A percentile compares a stretch with the other conserved stretches of the same genome.
phyloP scores from a whole-genome alignment of 2,113 vertebrate genomes.

The Hylia prasina region DNA sequence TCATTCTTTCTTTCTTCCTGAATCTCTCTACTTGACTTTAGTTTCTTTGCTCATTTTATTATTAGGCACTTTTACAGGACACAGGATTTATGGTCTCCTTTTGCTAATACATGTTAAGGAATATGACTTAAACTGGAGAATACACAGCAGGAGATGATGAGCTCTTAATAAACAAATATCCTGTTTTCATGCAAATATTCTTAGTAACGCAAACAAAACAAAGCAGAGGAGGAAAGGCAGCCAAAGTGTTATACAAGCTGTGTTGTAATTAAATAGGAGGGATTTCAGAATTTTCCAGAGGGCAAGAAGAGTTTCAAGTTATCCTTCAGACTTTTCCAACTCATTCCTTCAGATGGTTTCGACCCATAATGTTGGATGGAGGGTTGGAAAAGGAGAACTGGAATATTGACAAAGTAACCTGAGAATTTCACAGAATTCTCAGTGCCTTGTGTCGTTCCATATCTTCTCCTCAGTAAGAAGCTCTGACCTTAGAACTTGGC shows the following conservation, averaged over 20 bases:
- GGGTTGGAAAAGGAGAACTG: slow-evolving; percentile 19
- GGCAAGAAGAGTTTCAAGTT: slow-evolving; percentile 26
- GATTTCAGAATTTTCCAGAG: slow-evolving; percentile 49
- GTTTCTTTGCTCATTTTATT: background rate
- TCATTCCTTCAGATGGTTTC: slow-evolving; percentile 25
- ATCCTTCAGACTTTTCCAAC: slow-evolving; percentile 26
- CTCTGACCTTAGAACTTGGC: slow-evolving; percentile 33
- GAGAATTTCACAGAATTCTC: slow-evolving; percentile 13
- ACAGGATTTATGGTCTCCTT: slow-evolving; percentile 33
- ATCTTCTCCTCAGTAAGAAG: background rate
- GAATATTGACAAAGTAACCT: slow-evolving; percentile 34
- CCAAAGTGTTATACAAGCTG: slow-evolving; percentile 60
- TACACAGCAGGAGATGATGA: slow-evolving; percentile 60
- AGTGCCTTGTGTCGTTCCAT: background rate
- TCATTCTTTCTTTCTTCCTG: background rate
- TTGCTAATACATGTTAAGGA: slow-evolving; percentile 51
- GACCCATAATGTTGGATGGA: slow-evolving; percentile 16
- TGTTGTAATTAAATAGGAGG: slow-evolving; percentile 29
- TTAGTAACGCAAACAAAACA: slow-evolving; percentile 61
- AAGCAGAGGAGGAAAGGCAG: slow-evolving; percentile 37
- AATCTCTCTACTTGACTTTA: background rate
- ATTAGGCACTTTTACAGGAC: background rate
- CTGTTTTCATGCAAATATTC: slow-evolving; percentile 64
- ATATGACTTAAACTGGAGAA: slow-evolving; percentile 37
- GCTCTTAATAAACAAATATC: slow-evolving; percentile 60